Conservation (phyloP, 2,113 vertebrate genomes). For the Cryptotis parvus region DNA sequence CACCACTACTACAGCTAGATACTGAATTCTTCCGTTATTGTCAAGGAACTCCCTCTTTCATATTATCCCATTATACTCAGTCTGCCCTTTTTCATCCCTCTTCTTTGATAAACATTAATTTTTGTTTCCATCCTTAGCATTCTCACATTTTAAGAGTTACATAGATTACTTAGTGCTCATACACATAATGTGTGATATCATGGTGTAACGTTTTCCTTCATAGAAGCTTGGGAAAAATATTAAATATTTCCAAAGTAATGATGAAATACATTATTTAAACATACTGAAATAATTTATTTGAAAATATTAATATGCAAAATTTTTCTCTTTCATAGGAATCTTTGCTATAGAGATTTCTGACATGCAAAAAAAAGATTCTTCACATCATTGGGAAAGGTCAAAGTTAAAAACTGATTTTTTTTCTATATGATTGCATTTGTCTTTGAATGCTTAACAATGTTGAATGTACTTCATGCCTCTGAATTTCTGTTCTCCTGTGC, state of each 20-base stretch:
- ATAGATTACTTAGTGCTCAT: not conserved
- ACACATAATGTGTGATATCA: not conserved
- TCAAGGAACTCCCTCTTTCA: not conserved
- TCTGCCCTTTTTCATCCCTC: not conserved
- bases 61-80: not conserved
- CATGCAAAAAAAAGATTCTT: constrained; percentile 71
- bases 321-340: constrained; percentile 85
- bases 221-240: not conserved
- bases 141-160: constrained; percentile 12
- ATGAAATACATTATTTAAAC: constrained; percentile 54
- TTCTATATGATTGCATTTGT: constrained; percentile 82
- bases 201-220: constrained; percentile 28
- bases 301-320: constrained; percentile 57
- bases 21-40: constrained; percentile 5
- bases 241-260: constrained; percentile 33
- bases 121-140: constrained; percentile 19
- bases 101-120: not conserved
- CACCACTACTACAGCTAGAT: not conserved
- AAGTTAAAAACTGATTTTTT: constrained; percentile 77
- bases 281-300: constrained; percentile 55
- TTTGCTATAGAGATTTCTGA: constrained; percentile 84
- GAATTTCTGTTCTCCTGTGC: constrained; percentile 73
- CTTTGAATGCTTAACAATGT: constrained; percentile 80
- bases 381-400: constrained; percentile 75
- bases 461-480: constrained; percentile 70